Evolutionary conservation across 2,888 invertebrate species (phyloP).

Genomic region (Drosophila anomalata): DNA sequence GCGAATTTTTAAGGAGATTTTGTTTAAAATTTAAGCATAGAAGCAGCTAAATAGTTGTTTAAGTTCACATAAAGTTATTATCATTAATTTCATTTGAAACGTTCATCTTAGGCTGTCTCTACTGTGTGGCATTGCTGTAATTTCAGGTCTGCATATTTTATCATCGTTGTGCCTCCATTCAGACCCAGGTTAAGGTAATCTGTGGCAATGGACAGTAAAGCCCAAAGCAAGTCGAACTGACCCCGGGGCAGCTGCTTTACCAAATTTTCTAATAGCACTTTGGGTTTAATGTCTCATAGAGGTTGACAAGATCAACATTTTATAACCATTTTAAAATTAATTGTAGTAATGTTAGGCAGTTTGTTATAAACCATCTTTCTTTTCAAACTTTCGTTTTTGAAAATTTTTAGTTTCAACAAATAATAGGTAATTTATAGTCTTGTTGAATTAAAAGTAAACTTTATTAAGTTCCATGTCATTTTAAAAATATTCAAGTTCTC

Average conservation of each 20-base stretch:
- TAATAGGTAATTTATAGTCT: too few species aligned
- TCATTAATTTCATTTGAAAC: neutral
- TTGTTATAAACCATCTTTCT: too few species aligned
- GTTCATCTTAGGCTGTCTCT: neutral
- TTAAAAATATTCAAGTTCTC: neutral
- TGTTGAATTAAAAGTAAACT: too few species aligned
- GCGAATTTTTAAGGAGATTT: neutral
- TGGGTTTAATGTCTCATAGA: neutral
- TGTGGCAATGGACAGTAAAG: conserved; percentile 21
- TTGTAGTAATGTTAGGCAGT: neutral
- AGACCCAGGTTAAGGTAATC: conserved; percentile 37
- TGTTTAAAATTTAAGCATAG: neutral
- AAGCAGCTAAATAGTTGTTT: neutral
- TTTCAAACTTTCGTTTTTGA: neutral
- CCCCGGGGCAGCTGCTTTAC: neutral
- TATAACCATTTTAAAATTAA: neutral
- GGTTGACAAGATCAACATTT: conserved; percentile 8
- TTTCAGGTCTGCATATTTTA: conserved; percentile 33
- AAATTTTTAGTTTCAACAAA: too few species aligned
- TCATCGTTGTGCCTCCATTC: conserved; percentile 25
- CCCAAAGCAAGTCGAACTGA: conserved; percentile 13
- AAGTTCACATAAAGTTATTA: neutral
- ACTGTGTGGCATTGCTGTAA: conserved; percentile 33
- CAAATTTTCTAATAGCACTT: neutral
- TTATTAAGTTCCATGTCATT: too few species aligned